phyloP scores from a whole-genome alignment of 1,140 invertebrate species.

The Streblospio benedicti region DNA sequence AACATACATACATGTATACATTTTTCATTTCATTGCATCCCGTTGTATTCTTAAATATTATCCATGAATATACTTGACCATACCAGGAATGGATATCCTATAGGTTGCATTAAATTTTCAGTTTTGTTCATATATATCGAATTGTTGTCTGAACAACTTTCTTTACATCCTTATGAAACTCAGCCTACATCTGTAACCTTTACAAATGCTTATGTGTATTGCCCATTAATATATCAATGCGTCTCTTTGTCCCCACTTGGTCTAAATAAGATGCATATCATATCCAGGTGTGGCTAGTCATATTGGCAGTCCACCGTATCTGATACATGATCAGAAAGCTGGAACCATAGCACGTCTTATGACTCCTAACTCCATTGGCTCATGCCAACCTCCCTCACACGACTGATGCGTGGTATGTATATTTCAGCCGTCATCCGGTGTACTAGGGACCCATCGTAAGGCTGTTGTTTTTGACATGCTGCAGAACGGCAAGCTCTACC shows the following conservation, averaged over 20 bases:
- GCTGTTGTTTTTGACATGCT: slow-evolving; percentile 39
- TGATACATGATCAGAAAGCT: background rate
- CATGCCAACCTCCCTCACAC: too few relatives aligned
- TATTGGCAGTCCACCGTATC: background rate
- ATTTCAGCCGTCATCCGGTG: slow-evolving; percentile 40
- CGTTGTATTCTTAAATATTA: background rate
- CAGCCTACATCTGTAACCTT: too few relatives aligned
- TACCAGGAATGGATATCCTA: background rate
- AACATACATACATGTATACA: background rate
- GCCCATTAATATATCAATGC: too few relatives aligned
- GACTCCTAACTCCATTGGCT: slow-evolving; percentile 12
- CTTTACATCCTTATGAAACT: too few relatives aligned
- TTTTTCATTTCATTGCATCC: background rate
- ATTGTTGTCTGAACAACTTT: too few relatives aligned
- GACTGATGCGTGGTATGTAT: too few relatives aligned
- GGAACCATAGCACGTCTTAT: background rate
- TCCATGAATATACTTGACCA: background rate
- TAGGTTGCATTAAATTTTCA: too few relatives aligned
- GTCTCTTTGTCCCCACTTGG: background rate
- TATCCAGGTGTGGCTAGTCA: background rate
- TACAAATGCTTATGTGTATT: too few relatives aligned
- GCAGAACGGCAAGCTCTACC: slow-evolving; percentile 33
- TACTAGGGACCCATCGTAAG: slow-evolving; percentile 39
- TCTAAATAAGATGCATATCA: slow-evolving; percentile 1
- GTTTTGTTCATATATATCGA: too few relatives aligned